These are phyloP conservation scores for Teleogryllus oceanicus DNA, from an alignment of 2,888 invertebrate genomes.

Conservation along the genomic window DNA sequence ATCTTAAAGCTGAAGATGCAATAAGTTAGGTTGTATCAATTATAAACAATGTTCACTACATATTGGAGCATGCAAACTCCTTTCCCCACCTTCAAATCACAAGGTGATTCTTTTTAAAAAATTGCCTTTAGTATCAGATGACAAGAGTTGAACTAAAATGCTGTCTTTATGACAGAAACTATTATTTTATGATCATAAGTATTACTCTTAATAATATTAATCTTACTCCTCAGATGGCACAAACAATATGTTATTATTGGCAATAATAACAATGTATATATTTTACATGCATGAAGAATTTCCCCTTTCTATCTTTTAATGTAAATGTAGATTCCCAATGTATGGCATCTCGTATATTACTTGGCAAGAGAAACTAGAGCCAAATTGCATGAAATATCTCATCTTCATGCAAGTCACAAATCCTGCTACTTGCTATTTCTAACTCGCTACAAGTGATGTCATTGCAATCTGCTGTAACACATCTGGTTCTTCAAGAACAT, in stretches of 20 bases:
- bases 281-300: conserved; percentile 2
- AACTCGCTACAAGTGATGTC: neutral
- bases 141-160: conserved; percentile 3
- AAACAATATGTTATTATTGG: neutral
- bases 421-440: neutral
- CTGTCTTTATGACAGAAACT: neutral
- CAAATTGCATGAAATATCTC: conserved; percentile 18
- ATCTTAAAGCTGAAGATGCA: conserved; percentile 24
- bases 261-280: neutral
- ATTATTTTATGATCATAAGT: neutral
- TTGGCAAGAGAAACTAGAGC: neutral
- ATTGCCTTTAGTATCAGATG: conserved; percentile 10
- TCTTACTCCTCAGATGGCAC: conserved; percentile 18
- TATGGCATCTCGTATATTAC: neutral
- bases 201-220: neutral
- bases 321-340: neutral
- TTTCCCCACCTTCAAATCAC: conserved; percentile 7
- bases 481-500: neutral
- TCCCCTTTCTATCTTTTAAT: neutral
- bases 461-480: neutral
- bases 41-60: conserved; percentile 19
- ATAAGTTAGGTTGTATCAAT: conserved; percentile 24
- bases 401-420: neutral
- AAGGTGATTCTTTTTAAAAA: neutral
- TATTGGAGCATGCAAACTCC: conserved; percentile 21